Conservation (phyloP, 2,113 vertebrate species). For the Tetrax tetrax region DNA sequence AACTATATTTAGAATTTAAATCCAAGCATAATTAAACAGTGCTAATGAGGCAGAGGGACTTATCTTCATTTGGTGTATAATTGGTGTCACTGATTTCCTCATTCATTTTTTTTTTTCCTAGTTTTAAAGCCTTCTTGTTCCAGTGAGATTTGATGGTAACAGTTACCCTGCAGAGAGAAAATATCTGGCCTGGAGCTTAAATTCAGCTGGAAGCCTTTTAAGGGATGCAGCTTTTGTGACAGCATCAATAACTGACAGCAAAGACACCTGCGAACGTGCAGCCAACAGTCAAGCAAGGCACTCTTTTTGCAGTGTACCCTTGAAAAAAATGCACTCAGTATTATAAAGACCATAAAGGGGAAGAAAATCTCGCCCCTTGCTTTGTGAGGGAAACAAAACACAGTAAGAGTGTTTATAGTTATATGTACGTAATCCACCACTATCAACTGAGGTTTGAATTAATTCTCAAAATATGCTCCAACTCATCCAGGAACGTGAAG, state of each 20-base stretch:
- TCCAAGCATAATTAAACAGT: conserved; percentile 55
- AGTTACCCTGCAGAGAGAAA: conserved; percentile 34
- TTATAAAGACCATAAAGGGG: background rate
- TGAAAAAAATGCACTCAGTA: background rate
- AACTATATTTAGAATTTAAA: conserved; percentile 59
- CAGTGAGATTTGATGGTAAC: conserved; percentile 1
- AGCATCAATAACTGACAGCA: background rate
- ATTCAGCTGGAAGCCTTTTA: conserved; percentile 41
- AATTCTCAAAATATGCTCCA: background rate
- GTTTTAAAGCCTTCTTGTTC: conserved; percentile 29
- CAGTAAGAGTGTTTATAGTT: background rate
- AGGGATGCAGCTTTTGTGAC: background rate
- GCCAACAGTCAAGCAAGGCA: background rate
- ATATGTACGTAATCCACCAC: background rate
- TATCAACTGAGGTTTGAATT: background rate
- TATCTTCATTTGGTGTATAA: conserved; percentile 40
- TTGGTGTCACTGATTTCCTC: conserved; percentile 54
- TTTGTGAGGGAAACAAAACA: background rate
- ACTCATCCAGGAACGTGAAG: background rate
- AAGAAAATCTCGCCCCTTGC: background rate
- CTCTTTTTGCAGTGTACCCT: background rate
- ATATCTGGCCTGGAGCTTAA: conserved; percentile 23
- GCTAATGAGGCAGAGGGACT: conserved; percentile 54
- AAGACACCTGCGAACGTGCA: background rate
- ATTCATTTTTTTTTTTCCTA: conserved; percentile 49